A percentile compares a stretch with the other conserved stretches of the same genome.
Conservation (phyloP, 2,113 vertebrate genomes). For the Erythrocercus mccallii region DNA sequence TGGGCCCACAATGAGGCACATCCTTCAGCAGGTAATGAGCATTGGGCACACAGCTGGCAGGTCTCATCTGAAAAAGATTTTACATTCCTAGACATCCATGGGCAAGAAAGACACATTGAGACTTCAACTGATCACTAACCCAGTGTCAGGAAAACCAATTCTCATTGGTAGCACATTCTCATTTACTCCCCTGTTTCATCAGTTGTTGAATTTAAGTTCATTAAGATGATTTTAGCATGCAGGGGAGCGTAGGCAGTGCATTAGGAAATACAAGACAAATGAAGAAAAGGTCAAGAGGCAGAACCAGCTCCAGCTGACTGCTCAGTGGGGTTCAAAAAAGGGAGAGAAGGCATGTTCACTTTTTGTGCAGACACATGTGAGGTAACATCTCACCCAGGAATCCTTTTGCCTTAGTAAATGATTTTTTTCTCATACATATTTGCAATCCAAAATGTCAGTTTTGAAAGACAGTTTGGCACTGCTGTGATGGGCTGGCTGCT, state of each 20-base stretch:
- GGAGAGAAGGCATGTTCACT: not conserved
- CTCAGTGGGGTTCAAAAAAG: not conserved
- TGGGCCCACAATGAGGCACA: not conserved
- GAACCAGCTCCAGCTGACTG: not conserved
- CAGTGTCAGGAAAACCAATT: not conserved
- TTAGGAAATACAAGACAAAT: not conserved
- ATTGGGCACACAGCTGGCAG: not conserved
- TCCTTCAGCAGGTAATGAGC: not conserved
- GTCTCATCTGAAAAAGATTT: not conserved
- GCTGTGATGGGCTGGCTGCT: not conserved
- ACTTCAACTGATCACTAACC: not conserved
- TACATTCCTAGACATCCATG: not conserved
- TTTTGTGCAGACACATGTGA: not conserved
- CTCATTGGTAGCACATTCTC: not conserved
- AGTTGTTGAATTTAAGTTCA: not conserved
- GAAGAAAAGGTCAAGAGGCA: not conserved
- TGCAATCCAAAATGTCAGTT: not conserved
- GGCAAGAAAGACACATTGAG: not conserved
- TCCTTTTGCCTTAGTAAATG: not conserved
- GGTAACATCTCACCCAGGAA: not conserved
- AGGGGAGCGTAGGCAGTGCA: not conserved
- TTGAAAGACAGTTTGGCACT: not conserved
- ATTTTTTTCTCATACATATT: not conserved
- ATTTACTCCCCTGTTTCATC: not conserved
- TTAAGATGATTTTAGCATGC: not conserved